Evolutionary conservation across 2,888 invertebrate species (phyloP), one percentile per base, ranked within the genome.

Genomic region (Ectemnius continuus): DNA sequence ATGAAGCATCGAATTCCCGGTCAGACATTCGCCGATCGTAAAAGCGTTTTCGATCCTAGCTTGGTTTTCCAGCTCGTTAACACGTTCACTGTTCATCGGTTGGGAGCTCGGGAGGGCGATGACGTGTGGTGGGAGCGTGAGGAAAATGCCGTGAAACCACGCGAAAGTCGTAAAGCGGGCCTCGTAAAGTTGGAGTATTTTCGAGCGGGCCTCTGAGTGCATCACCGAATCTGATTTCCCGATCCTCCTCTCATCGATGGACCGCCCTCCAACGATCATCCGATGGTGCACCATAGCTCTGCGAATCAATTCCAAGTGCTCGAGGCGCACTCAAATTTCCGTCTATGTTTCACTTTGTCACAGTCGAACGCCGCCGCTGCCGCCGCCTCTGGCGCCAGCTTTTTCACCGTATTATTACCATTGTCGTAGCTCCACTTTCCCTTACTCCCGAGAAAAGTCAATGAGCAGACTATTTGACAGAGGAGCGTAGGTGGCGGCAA

Each of bases 141-240:
- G 58, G 61, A 70, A 74, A 79, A 76, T 81, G 73, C 74, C 56
- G 14, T 23, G n/a, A 16, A 23, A 20, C 14, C 36, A 23, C 61
- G 60, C 20, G 48, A 68, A 65, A 62, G 46, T 66, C 78, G 67
- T 78, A 78, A 77, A 78, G 23, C 59, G 28, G 14, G 47, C 57
- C 28, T 56, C 73, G 65, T 72, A 77, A 76, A 72, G 66, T 48
- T 36, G 61, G 57, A 62, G 68, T 45, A 66, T 75, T 75, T 65
- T 64, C 57, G 47, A 61, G 57, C 58, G 52, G 26, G 52, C 52
- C 47, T 67, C 60, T 58, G 48, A 56, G 14, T n/a, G 56, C 57
- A 36, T 47, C 67, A 48, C 18, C 52, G 52, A 62, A 63, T 67
- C 72, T 45, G 56, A 28, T 47, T 67, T 57, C 18, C 28, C 46